Conservation (phyloP, 2,888 invertebrate genomes). For the Cheilosia pagana region DNA sequence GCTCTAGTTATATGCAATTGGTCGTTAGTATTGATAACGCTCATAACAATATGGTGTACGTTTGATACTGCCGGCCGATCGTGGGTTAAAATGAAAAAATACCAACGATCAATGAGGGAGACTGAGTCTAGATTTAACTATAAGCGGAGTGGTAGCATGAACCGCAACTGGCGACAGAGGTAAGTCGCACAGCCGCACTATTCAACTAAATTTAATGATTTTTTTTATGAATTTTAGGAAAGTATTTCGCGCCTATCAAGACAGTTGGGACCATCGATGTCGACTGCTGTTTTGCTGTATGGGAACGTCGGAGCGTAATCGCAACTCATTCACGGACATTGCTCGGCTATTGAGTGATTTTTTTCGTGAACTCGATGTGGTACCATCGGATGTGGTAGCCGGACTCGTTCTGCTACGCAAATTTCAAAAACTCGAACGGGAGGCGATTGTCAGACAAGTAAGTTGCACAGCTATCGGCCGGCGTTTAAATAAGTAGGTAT, state of each 20-base stretch:
- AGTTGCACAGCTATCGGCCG: conserved; percentile 23
- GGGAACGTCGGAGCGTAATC: conserved; percentile 89
- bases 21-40: conserved; percentile 88
- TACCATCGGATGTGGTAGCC: conserved; percentile 93
- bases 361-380: conserved; percentile 94
- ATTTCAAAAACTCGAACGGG: conserved; percentile 91
- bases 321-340: conserved; percentile 94
- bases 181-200: conserved; percentile 78
- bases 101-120: conserved; percentile 91
- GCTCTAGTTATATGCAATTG: conserved; percentile 91
- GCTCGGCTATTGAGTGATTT: conserved; percentile 93
- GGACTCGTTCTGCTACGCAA: conserved; percentile 91
- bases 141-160: conserved; percentile 89
- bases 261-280: conserved; percentile 94
- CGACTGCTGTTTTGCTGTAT: conserved; percentile 93
- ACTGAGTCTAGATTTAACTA: conserved; percentile 90
- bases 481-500: neutral
- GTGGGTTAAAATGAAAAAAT: conserved; percentile 95
- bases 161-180: conserved; percentile 93
- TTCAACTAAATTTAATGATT: neutral
- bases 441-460: conserved; percentile 89
- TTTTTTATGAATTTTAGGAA: conserved; percentile 88
- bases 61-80: conserved; percentile 94
- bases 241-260: conserved; percentile 93
- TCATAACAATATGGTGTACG: conserved; percentile 93